phyloP scores from a whole-genome alignment of 2,888 invertebrate species.

The Drosophila rubida region DNA sequence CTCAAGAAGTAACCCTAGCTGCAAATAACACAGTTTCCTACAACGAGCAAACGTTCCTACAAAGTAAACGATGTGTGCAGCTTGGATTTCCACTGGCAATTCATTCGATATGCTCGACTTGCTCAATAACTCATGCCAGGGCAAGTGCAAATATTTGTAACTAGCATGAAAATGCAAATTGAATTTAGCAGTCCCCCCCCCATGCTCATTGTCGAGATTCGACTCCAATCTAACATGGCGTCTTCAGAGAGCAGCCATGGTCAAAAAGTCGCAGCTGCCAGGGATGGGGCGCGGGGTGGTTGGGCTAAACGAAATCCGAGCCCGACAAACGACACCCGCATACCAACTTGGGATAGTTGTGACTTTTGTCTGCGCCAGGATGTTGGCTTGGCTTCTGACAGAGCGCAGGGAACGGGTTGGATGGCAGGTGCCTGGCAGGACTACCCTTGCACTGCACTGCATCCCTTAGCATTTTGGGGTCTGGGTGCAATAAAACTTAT shows the following conservation, averaged over 20 bases:
- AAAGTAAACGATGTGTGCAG: not conserved
- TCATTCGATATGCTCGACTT: slow-evolving; percentile 36
- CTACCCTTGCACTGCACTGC: slow-evolving; percentile 28
- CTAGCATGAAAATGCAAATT: slow-evolving; percentile 71
- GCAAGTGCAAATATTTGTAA: slow-evolving; percentile 68
- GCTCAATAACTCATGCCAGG: slow-evolving; percentile 61
- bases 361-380: slow-evolving; percentile 71
- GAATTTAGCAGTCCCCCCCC: slow-evolving; percentile 47
- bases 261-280: slow-evolving; percentile 63
- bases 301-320: slow-evolving; percentile 30
- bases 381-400: slow-evolving; percentile 63
- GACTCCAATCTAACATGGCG: slow-evolving; percentile 66
- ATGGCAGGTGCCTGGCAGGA: slow-evolving; percentile 14
- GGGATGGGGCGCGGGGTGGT: slow-evolving; percentile 11
- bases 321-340: slow-evolving; percentile 59
- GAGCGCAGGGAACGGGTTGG: not conserved
- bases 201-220: slow-evolving; percentile 6
- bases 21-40: not conserved
- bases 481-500: slow-evolving; percentile 64
- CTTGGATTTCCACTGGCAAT: slow-evolving; percentile 15
- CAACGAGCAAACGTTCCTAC: not conserved
- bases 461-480: slow-evolving; percentile 32
- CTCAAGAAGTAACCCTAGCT: slow-evolving; percentile 13
- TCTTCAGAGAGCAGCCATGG: slow-evolving; percentile 60
- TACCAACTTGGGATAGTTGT: slow-evolving; percentile 76